Evolutionary conservation across 2,797 vertebrate species (phyloP), one percentile per base, ranked within the genome.

Genomic region (Prunella strophiata): DNA sequence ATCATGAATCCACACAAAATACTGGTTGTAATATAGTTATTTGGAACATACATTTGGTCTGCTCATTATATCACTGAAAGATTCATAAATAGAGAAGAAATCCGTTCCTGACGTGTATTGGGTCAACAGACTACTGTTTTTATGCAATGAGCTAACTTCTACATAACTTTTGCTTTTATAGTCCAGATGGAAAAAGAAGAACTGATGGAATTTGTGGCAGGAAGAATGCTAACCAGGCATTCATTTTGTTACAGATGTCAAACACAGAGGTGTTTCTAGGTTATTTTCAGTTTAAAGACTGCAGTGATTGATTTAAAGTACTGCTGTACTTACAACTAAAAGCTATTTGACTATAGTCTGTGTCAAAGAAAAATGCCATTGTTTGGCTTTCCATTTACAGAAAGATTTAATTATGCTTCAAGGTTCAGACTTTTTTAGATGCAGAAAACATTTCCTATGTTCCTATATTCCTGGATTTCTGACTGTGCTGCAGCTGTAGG

Each of bases 351-450:
- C 76, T 79, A 29, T 18, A 23, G 68, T 66, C 57, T 79, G 54
- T 1, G 1, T 83, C 50, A 75, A 82, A 95, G 68, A 65, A 91
- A 94, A 96, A 90, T 84, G 32, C 32, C 9, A 40, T 86, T 70
- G 55, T 93, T 85, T 61, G 73, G 38, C 40, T 77, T 93, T 90
- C 74, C 55, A 43, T 90, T 93, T 97, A 73, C 36, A 73, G 83
- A 77, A 94, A 76, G 55, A 74, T 70, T 94, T 95, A 93, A 94
- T 95, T 91, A 91, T 54, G 63, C 23, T 89, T 85, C 21, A 80
- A 91, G 48, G 48, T 70, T 89, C 62, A 63, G 77, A 47, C 21
- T 13, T 45, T 72, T 94, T 91, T 66, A 78, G 91, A 86, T 30
- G 5, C 63, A 79, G 34, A 87, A 90, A 81, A 73, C 21, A 47